A percentile compares a stretch with the other conserved stretches of the same genome.
phyloP scores from a whole-genome alignment of 2,113 vertebrate species.

The Urocolius indicus region DNA sequence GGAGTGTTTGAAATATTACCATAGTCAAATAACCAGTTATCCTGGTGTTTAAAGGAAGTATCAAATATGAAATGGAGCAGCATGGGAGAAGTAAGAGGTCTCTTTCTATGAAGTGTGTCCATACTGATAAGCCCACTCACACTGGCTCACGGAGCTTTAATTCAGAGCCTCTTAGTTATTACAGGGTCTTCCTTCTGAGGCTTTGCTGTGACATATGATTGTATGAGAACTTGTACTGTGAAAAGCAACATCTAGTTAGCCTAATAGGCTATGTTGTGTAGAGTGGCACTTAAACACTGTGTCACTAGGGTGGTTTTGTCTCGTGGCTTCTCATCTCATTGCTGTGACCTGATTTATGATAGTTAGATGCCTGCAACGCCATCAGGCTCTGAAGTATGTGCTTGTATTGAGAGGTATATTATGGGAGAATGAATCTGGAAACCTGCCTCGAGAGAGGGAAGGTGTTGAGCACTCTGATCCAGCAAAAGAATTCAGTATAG shows the following conservation, averaged over 20 bases:
- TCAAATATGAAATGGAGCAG: background rate
- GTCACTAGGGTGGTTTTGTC: background rate
- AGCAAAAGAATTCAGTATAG: background rate
- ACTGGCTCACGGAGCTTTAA: background rate
- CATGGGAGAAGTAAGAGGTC: background rate
- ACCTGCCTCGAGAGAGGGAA: background rate
- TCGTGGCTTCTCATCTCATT: background rate
- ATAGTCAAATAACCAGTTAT: background rate
- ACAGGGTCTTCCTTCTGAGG: background rate
- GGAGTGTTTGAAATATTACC: background rate
- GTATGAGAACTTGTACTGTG: background rate
- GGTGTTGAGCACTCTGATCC: background rate
- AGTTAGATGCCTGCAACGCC: background rate
- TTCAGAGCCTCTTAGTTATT: background rate
- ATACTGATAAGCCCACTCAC: background rate
- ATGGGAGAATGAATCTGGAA: background rate
- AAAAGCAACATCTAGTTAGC: background rate
- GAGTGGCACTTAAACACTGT: background rate
- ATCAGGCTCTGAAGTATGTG: background rate
- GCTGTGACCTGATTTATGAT: background rate
- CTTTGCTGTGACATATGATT: background rate
- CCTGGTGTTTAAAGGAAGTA: background rate
- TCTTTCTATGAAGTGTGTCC: background rate
- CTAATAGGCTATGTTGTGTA: background rate
- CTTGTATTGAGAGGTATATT: background rate